A percentile compares a stretch with the other conserved stretches of the same genome.
phyloP scores from a whole-genome alignment of 2,113 vertebrate genomes.

The Callithrix jacchus region DNA sequence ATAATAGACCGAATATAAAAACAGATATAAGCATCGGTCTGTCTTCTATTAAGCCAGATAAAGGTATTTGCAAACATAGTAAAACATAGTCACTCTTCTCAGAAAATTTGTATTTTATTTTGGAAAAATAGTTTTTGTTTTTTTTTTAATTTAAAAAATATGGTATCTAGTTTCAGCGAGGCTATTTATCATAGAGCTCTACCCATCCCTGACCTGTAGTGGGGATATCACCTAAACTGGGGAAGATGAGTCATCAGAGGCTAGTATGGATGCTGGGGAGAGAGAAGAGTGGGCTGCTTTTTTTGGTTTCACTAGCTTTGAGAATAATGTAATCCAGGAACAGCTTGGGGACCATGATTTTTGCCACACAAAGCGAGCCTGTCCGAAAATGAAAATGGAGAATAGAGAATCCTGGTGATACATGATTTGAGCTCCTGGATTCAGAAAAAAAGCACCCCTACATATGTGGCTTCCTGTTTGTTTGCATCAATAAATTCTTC shows the following conservation, averaged over 20 bases:
- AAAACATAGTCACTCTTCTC: background rate
- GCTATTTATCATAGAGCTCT: background rate
- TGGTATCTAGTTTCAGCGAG: background rate
- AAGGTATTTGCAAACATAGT: background rate
- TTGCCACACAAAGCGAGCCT: background rate
- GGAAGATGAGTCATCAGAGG: background rate
- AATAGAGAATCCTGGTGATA: background rate
- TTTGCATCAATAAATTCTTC: background rate
- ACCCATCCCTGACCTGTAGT: background rate
- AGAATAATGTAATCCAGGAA: background rate
- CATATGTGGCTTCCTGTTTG: background rate
- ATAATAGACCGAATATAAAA: background rate
- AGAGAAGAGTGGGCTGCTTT: background rate
- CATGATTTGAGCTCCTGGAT: background rate
- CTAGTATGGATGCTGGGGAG: background rate
- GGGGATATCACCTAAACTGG: background rate
- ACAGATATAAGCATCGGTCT: background rate
- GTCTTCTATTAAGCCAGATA: background rate
- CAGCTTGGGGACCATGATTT: background rate
- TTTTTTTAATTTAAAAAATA: background rate
- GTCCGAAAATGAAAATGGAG: background rate
- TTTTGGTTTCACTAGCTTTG: background rate
- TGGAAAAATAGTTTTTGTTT: background rate
- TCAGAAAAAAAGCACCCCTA: background rate
- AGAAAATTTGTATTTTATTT: constrained; percentile 15